Conservation (phyloP, 2,888 invertebrate species). For the Apodemia mormo region DNA sequence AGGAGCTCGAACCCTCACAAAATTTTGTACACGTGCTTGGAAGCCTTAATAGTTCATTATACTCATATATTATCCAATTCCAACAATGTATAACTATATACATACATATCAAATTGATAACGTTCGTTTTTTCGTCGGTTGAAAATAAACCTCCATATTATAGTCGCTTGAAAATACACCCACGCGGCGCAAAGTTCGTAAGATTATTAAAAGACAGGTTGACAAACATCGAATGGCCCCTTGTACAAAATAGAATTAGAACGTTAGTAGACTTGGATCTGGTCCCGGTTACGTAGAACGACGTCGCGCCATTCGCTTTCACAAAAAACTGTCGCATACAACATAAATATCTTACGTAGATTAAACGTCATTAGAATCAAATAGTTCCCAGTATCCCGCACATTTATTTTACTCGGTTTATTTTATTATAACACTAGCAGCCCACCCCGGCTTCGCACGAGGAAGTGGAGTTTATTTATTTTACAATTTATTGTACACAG, state of each 20-base stretch:
- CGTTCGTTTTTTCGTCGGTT: too few species aligned
- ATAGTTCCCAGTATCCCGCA: neutral
- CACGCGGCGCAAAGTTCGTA: neutral
- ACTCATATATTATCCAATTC: too few species aligned
- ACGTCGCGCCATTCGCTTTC: slow-evolving; percentile 4
- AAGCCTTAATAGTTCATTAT: too few species aligned
- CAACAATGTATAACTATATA: too few species aligned
- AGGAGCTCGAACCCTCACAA: too few species aligned
- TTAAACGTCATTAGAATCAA: slow-evolving; percentile 16
- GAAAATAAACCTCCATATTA: too few species aligned
- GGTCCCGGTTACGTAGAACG: neutral
- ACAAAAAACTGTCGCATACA: slow-evolving; percentile 9
- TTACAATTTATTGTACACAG: too few species aligned
- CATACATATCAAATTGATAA: too few species aligned
- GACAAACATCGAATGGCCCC: slow-evolving; percentile 14
- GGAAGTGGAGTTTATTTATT: too few species aligned
- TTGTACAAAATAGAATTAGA: slow-evolving; percentile 12
- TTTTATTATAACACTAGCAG: too few species aligned
- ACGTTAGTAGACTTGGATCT: neutral
- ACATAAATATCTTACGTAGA: slow-evolving; percentile 14
- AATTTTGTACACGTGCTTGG: too few species aligned
- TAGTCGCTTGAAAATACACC: slow-evolving; percentile 1
- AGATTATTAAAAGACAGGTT: slow-evolving; percentile 14
- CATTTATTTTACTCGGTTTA: neutral
- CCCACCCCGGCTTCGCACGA: too few species aligned